Evolutionary conservation across 2,113 vertebrate species (phyloP).

Genomic region (Phylloscopus trochiloides): DNA sequence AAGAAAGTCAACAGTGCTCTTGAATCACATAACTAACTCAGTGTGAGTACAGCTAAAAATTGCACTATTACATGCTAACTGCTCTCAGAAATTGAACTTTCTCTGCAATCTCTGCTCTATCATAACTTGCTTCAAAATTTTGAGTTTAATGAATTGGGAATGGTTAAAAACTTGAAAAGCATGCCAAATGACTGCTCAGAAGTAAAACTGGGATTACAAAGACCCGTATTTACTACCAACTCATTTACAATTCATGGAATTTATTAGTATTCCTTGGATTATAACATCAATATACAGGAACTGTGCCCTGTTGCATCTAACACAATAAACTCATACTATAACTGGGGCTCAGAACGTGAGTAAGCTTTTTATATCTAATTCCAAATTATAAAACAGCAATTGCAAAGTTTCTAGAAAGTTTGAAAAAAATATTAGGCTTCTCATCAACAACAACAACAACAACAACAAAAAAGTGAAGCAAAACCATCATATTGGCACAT

Average conservation of each 20-base stretch:
- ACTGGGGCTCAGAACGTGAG: rapidly evolving
- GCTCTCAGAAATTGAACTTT: neutral
- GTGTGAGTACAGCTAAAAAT: neutral
- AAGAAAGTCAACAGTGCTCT: neutral
- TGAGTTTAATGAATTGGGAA: neutral
- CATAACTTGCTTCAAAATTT: neutral
- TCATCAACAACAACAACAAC: neutral
- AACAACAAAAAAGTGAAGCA: neutral
- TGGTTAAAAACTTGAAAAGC: neutral
- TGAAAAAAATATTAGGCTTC: neutral
- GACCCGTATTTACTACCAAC: neutral
- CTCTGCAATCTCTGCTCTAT: neutral
- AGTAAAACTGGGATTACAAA: neutral
- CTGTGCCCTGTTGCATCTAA: neutral
- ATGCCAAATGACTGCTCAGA: neutral
- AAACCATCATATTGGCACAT: neutral
- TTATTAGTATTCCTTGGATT: neutral
- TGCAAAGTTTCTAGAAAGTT: neutral
- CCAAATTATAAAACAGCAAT: neutral
- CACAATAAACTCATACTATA: neutral
- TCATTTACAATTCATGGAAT: neutral
- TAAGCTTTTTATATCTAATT: neutral
- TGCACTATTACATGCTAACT: neutral
- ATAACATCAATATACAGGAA: neutral
- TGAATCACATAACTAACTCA: neutral